phyloP scores from a whole-genome alignment of 2,797 vertebrate species.

The Micrastur ruficollis region DNA sequence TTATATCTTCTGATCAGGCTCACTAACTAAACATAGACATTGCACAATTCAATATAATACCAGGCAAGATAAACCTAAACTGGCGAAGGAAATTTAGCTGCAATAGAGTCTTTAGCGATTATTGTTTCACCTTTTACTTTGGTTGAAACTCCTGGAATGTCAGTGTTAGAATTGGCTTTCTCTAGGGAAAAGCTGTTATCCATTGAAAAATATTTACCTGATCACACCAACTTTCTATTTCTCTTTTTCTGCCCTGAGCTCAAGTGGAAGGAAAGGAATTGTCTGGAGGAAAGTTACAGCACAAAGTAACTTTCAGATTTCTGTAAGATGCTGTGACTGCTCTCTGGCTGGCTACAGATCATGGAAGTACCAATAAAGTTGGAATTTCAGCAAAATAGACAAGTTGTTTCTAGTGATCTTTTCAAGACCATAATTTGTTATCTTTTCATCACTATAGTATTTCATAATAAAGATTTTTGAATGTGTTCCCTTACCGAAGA shows the following conservation, averaged over 20 bases:
- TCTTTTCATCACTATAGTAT: background rate
- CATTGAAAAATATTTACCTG: background rate
- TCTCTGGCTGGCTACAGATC: background rate
- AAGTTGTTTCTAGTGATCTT: background rate
- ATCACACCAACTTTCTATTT: background rate
- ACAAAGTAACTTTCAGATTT: background rate
- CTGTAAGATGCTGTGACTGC: accelerated
- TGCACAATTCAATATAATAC: background rate
- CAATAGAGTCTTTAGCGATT: background rate
- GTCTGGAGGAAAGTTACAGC: background rate
- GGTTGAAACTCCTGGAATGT: background rate
- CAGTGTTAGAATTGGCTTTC: background rate
- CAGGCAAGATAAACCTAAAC: background rate
- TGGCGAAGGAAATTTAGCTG: background rate
- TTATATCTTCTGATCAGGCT: background rate
- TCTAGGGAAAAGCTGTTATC: background rate
- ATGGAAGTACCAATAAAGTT: background rate
- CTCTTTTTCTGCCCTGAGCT: background rate
- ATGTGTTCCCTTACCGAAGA: background rate
- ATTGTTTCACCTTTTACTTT: background rate
- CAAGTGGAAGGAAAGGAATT: background rate
- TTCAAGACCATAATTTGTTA: background rate
- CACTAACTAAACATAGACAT: background rate
- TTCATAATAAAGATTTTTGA: background rate
- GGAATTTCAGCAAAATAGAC: background rate